Conservation (phyloP, 2,888 invertebrate genomes). For the Drosophila kambysellisi region DNA sequence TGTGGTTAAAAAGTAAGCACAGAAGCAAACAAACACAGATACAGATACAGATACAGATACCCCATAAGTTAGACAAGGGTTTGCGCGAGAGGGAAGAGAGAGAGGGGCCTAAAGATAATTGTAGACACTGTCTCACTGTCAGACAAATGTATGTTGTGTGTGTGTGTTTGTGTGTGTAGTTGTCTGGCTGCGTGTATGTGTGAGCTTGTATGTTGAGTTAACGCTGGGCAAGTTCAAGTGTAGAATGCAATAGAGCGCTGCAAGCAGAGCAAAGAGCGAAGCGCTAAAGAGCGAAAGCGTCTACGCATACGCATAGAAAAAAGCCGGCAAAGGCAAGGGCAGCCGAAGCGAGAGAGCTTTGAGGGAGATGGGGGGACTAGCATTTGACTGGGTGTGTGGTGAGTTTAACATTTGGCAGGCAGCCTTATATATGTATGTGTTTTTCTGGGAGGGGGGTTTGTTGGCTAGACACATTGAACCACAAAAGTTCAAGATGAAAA, state of each 20-base stretch:
- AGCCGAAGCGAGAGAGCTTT: slow-evolving; percentile 30
- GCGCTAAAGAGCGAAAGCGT: slow-evolving; percentile 42
- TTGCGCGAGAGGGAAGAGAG: not conserved
- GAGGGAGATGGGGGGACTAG: slow-evolving; percentile 15
- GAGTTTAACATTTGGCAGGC: slow-evolving; percentile 48
- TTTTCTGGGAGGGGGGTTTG: slow-evolving; percentile 37
- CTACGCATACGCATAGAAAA: slow-evolving; percentile 79
- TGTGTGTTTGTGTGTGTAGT: slow-evolving; percentile 9
- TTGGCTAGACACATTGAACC: slow-evolving; percentile 81
- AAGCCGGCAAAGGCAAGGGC: slow-evolving; percentile 73
- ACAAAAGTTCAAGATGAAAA: slow-evolving; percentile 82
- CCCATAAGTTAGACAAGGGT: not conserved
- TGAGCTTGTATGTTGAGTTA: slow-evolving; percentile 57
- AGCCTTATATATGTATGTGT: slow-evolving; percentile 7
- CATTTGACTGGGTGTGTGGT: slow-evolving; percentile 56
- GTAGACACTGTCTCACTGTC: slow-evolving; percentile 48
- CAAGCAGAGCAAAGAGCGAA: slow-evolving; percentile 36
- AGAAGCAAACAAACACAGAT: slow-evolving; percentile 58
- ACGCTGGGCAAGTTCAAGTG: slow-evolving; percentile 78
- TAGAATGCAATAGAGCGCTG: slow-evolving; percentile 77
- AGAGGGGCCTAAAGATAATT: slow-evolving; percentile 53
- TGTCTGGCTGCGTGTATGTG: slow-evolving; percentile 8
- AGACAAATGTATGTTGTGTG: slow-evolving; percentile 13
- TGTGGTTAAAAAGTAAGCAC: slow-evolving; percentile 77
- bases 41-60: slow-evolving; percentile 50